Evolutionary conservation across 2,797 vertebrate genomes (phyloP).

Genomic region (Pangasius mekongensis): DNA sequence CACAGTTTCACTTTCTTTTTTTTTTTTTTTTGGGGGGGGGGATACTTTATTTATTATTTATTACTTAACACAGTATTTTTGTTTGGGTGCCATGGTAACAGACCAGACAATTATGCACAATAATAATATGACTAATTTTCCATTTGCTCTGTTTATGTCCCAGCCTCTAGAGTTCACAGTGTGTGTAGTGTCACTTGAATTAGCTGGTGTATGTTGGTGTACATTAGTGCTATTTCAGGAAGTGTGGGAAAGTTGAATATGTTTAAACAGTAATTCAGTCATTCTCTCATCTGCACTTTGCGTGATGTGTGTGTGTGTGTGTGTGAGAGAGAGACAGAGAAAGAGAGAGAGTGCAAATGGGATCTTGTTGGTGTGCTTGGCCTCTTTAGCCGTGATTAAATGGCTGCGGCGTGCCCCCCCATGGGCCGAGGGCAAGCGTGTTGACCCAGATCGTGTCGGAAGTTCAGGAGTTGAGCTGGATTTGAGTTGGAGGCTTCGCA

Average conservation of each 20-base stretch:
- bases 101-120: background rate
- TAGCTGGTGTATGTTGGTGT: background rate
- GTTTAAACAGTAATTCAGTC: background rate
- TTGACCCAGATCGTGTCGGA: slow-evolving; percentile 79
- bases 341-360: slow-evolving; percentile 16
- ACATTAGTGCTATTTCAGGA: slow-evolving; percentile 1
- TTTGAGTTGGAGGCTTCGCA: slow-evolving; percentile 55
- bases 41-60: background rate
- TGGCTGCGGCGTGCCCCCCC: slow-evolving; percentile 63
- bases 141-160: background rate
- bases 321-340: background rate
- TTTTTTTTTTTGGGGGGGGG: background rate
- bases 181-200: background rate
- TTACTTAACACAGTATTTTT: background rate
- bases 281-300: slow-evolving; percentile 21
- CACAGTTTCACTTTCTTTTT: no score
- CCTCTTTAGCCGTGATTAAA: slow-evolving; percentile 65
- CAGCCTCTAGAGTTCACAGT: background rate
- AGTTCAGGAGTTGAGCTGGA: slow-evolving; percentile 81
- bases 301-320: slow-evolving; percentile 12
- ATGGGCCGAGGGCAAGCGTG: slow-evolving; percentile 67
- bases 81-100: slow-evolving; percentile 9
- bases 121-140: slow-evolving; percentile 24
- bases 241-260: background rate
- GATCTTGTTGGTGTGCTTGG: slow-evolving; percentile 33